A percentile compares a stretch with the other conserved stretches of the same genome.
Conservation (phyloP, 2,888 invertebrate species). For the Aleiodes testaceus region DNA sequence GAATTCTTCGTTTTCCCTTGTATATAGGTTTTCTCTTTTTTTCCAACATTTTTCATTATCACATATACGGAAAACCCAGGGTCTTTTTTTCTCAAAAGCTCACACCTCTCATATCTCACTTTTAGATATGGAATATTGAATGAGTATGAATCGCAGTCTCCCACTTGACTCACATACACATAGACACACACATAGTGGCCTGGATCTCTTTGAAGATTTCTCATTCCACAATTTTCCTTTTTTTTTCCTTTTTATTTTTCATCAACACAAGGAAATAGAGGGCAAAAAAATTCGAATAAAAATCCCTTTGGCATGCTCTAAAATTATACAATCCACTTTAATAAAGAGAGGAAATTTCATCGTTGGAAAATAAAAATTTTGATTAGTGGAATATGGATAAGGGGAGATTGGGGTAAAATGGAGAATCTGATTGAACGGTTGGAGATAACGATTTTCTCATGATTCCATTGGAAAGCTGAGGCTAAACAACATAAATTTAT, state of each 20-base stretch:
- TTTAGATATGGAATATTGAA: constrained; percentile 27
- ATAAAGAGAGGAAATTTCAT: constrained; percentile 8
- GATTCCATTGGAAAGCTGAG: no score
- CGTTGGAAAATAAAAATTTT: neutral
- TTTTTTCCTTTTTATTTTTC: neutral
- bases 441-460: no score
- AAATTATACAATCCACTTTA: constrained; percentile 9
- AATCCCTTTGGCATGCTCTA: constrained; percentile 9
- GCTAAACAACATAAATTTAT: no score
- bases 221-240: neutral
- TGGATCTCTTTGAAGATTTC: constrained; percentile 10
- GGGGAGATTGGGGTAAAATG: no score
- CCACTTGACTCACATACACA: neutral
- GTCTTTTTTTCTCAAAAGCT: neutral
- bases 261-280: neutral
- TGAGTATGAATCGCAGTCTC: constrained; percentile 15
- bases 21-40: neutral
- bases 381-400: neutral
- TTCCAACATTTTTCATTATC: neutral
- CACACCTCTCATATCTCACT: constrained; percentile 15
- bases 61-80: neutral
- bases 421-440: no score
- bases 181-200: no score
- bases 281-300: neutral
- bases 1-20: no score